Evolutionary conservation across 2,888 invertebrate species (phyloP).

Genomic region (Alviniconcha strummeri): DNA sequence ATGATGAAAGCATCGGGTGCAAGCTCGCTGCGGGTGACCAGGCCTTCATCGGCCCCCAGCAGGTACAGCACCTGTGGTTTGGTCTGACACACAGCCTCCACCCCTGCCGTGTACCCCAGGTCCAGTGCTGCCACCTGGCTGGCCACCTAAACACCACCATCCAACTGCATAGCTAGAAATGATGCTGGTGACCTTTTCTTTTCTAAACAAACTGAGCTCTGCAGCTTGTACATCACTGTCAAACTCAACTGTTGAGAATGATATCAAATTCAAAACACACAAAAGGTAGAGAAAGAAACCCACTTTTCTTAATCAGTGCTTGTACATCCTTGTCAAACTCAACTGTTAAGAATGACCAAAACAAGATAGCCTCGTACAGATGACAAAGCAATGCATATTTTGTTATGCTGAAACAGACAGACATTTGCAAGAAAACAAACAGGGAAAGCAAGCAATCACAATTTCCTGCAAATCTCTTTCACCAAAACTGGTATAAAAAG

Average conservation of each 20-base stretch:
- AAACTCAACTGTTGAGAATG: not conserved
- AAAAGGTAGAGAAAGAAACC: not conserved
- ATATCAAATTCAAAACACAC: not conserved
- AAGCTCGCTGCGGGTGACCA: slow-evolving; percentile 85
- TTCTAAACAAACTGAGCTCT: too few relatives aligned
- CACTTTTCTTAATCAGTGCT: too few relatives aligned
- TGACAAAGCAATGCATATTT: too few relatives aligned
- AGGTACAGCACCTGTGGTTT: slow-evolving; percentile 88
- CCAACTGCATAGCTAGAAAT: too few relatives aligned
- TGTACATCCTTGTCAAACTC: too few relatives aligned
- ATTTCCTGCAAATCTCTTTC: not conserved
- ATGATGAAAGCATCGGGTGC: slow-evolving; percentile 89
- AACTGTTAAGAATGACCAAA: too few relatives aligned
- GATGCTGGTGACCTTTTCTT: too few relatives aligned
- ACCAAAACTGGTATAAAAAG: too few relatives aligned
- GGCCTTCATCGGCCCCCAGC: slow-evolving; percentile 93
- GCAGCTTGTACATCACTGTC: too few relatives aligned
- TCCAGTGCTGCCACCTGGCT: slow-evolving; percentile 92
- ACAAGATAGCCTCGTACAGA: too few relatives aligned
- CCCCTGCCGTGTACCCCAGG: slow-evolving; percentile 90
- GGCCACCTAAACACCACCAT: slow-evolving; percentile 66
- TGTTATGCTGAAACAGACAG: too few relatives aligned
- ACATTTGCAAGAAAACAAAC: too few relatives aligned
- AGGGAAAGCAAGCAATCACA: not conserved
- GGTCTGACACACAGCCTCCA: slow-evolving; percentile 77